Evolutionary conservation across 2,888 invertebrate genomes (phyloP).

Genomic region (Andrena minutula): DNA sequence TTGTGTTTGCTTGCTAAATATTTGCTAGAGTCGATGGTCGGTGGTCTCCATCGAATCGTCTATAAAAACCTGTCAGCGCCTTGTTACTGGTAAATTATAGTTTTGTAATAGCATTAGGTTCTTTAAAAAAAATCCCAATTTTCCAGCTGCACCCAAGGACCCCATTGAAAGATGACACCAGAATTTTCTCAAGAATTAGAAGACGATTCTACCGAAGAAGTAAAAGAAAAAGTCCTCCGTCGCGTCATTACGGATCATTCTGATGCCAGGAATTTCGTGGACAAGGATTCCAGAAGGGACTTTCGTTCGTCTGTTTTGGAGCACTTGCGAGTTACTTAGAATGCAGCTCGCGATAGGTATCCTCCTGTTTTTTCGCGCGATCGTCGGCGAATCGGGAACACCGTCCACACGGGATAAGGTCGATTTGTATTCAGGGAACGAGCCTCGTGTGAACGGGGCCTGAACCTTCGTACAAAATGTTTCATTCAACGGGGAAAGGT

Average conservation of each 20-base stretch:
- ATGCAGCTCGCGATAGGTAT: conserved; percentile 31
- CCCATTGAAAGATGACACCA: too few relatives aligned
- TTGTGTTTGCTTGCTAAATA: conserved; percentile 7
- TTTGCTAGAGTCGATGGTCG: background rate
- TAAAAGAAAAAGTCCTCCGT: too few relatives aligned
- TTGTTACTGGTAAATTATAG: conserved; percentile 9
- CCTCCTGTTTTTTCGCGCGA: conserved; percentile 52
- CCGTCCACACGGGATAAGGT: conserved; percentile 40
- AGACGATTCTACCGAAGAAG: too few relatives aligned
- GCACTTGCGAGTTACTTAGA: conserved; percentile 7
- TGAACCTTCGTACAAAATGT: conserved; percentile 62
- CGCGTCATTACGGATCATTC: background rate
- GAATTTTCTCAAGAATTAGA: too few relatives aligned
- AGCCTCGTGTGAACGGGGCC: conserved; percentile 57
- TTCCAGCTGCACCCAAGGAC: too few relatives aligned
- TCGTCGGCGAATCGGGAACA: conserved; percentile 52
- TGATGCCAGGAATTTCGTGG: background rate
- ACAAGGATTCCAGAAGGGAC: background rate
- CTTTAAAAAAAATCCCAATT: too few relatives aligned
- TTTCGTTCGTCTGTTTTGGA: conserved; percentile 18
- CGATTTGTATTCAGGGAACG: conserved; percentile 68
- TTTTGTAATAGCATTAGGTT: background rate
- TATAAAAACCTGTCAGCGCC: background rate
- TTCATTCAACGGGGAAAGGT: conserved; percentile 71
- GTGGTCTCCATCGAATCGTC: background rate